Conservation (phyloP, 1,140 invertebrate genomes). For the Neoseiulus cucumeris region DNA sequence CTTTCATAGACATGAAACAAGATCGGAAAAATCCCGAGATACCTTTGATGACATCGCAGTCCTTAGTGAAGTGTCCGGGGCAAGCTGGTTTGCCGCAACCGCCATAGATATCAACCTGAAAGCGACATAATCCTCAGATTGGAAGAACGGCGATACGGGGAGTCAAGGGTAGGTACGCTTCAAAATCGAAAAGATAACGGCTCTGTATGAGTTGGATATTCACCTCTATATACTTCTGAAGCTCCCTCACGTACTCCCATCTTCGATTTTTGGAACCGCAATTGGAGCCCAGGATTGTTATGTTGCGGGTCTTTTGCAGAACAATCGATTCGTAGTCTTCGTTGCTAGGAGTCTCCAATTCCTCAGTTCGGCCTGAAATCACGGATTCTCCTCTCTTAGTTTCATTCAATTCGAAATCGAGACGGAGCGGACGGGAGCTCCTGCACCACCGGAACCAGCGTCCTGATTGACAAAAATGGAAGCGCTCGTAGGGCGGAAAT, state of each 20-base stretch:
- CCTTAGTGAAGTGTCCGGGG: constrained; percentile 18
- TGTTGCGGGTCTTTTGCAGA: constrained; percentile 23
- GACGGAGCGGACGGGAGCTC: no score
- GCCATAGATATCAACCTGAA: constrained; percentile 6
- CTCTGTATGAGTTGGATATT: not conserved
- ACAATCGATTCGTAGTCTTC: constrained; percentile 13
- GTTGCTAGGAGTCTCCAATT: constrained; percentile 15
- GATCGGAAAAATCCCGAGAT: no score
- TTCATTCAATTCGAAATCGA: no score
- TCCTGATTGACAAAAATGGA: no score
- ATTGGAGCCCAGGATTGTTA: constrained; percentile 41
- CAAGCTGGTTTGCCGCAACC: constrained; percentile 16
- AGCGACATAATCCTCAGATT: not conserved
- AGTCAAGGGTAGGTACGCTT: no score
- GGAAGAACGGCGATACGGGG: no score
- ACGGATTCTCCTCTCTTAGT: not conserved
- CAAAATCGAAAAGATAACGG: no score
- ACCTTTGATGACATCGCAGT: constrained; percentile 14
- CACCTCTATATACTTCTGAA: constrained; percentile 15
- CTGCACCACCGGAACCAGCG: no score
- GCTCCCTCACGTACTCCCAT: constrained; percentile 32
- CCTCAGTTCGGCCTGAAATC: constrained; percentile 28
- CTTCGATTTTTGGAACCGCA: constrained; percentile 34
- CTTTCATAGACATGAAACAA: no score
- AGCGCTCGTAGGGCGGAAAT: no score